Percentiles rank a stretch among this genome's conserved stretches.
Evolutionary conservation across 1,140 invertebrate genomes (phyloP).

Genomic region (Drosophila ficusphila): DNA sequence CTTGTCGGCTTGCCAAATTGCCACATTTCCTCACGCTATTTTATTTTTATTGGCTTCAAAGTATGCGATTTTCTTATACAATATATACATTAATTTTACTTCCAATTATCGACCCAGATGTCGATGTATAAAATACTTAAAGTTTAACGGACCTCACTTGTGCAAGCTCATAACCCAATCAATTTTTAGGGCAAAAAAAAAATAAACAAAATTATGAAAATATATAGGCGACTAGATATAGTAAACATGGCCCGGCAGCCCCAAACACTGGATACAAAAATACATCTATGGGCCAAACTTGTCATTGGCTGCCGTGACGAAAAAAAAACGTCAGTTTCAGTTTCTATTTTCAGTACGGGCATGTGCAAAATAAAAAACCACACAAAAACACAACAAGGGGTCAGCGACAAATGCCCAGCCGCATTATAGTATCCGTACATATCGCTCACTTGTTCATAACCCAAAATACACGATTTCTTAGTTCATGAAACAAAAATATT

Average conservation of each 20-base stretch:
- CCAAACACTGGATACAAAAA: constrained; percentile 58
- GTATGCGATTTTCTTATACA: constrained; percentile 1
- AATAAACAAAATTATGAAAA: constrained; percentile 20
- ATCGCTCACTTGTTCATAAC: constrained; percentile 12
- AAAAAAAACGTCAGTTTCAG: constrained; percentile 57
- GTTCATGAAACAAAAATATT: constrained; percentile 14
- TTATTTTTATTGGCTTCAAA: constrained; percentile 18
- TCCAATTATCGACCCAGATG: constrained; percentile 43
- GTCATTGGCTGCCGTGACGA: constrained; percentile 47
- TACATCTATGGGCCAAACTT: constrained; percentile 49
- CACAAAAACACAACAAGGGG: constrained; percentile 28
- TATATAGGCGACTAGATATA: constrained; percentile 13
- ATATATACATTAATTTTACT: constrained; percentile 11
- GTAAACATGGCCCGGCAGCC: constrained; percentile 26
- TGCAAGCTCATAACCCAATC: constrained; percentile 34
- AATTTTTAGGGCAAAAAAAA: constrained; percentile 32
- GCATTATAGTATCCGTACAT: constrained; percentile 36
- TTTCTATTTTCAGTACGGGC: constrained; percentile 43
- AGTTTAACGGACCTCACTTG: constrained; percentile 1
- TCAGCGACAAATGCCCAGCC: constrained; percentile 47
- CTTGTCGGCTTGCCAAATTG: constrained; percentile 30
- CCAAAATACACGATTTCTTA: constrained; percentile 15
- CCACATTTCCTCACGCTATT: constrained; percentile 27
- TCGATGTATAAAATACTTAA: constrained; percentile 8
- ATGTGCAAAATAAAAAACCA: constrained; percentile 66